These are phyloP conservation scores for Epinephelus malabaricus DNA, from an alignment of 2,797 vertebrate genomes.

Conservation along the genomic window DNA sequence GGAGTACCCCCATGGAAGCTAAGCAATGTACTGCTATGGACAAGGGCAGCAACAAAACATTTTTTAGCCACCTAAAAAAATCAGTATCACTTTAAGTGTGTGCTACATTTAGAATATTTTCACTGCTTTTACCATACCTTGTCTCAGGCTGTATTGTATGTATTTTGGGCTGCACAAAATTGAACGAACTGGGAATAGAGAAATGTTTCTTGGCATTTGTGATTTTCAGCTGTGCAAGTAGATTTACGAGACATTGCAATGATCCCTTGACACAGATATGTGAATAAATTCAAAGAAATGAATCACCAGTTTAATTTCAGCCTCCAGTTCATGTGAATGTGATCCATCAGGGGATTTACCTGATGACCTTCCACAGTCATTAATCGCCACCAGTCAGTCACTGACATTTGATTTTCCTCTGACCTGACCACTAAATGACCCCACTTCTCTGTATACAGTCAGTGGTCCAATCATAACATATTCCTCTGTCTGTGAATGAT, in stretches of 20 bases:
- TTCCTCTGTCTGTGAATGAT: background rate
- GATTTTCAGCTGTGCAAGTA: background rate
- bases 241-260: background rate
- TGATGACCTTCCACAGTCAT: constrained; percentile 12
- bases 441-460: background rate
- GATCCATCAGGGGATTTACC: constrained; percentile 8
- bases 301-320: background rate
- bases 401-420: constrained; percentile 15
- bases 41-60: no score
- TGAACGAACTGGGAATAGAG: no score
- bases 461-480: background rate
- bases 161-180: no score
- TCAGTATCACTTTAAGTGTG: no score
- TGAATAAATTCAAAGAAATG: constrained; percentile 4
- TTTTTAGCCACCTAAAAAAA: no score
- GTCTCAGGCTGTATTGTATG: background rate
- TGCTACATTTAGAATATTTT: no score
- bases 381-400: constrained; percentile 13
- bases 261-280: background rate
- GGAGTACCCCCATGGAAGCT: no score
- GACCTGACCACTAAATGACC: constrained; percentile 32
- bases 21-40: no score
- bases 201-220: background rate
- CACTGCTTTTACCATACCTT: no score
- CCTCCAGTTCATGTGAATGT: background rate